Evolutionary conservation across 2,113 vertebrate genomes (phyloP).

Genomic region (Bufo gargarizans): DNA sequence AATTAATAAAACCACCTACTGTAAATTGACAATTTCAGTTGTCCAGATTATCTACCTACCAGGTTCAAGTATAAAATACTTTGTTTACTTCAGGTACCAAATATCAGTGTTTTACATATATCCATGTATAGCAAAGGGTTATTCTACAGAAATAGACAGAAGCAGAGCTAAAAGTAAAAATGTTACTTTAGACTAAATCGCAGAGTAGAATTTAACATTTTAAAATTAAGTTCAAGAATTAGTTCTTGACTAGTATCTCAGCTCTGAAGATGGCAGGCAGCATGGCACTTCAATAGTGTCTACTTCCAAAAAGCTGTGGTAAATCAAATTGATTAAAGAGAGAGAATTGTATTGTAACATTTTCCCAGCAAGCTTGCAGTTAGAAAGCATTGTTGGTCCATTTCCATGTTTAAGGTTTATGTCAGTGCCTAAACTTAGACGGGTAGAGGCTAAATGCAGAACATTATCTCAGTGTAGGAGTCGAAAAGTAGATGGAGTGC

Average conservation of each 20-base stretch:
- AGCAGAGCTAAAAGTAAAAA: neutral
- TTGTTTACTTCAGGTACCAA: too few species aligned
- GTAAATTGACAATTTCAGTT: too few species aligned
- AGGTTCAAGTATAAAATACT: too few species aligned
- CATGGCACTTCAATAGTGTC: neutral
- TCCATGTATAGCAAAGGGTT: too few species aligned
- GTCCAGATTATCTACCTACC: too few species aligned
- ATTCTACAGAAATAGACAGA: neutral
- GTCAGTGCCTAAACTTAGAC: conserved; percentile 40
- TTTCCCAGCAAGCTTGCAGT: conserved; percentile 15
- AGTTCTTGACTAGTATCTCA: neutral
- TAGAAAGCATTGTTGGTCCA: conserved; percentile 48
- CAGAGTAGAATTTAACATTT: too few species aligned
- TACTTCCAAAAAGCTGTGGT: neutral
- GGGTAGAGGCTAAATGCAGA: conserved; percentile 26
- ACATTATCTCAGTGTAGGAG: conserved; percentile 15
- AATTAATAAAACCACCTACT: too few species aligned
- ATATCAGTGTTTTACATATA: too few species aligned
- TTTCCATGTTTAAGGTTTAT: conserved; percentile 40
- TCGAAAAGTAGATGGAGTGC: neutral
- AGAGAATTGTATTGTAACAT: neutral
- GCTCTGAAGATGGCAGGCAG: neutral
- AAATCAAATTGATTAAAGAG: conserved; percentile 26
- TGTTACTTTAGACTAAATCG: neutral
- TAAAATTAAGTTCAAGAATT: neutral